These are phyloP conservation scores for Argyrosomus japonicus DNA, from an alignment of 2,113 vertebrate genomes.

Conservation along the genomic window DNA sequence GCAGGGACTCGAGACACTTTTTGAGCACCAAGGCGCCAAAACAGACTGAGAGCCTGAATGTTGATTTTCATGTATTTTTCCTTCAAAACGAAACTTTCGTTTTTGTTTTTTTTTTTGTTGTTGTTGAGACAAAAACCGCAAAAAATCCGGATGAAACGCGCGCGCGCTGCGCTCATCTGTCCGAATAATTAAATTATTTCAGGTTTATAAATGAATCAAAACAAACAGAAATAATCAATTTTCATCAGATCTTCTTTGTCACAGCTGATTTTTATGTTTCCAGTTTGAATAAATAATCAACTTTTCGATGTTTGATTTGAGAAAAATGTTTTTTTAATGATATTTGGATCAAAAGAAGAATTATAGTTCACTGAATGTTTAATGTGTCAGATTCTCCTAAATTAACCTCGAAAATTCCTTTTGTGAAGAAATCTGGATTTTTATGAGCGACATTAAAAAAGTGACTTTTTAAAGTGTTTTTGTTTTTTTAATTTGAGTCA, in stretches of 20 bases:
- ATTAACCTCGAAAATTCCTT: background rate
- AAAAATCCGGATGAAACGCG: background rate
- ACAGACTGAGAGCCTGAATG: conserved; percentile 15
- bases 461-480: background rate
- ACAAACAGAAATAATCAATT: background rate
- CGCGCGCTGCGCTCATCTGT: background rate
- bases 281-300: conserved; percentile 45
- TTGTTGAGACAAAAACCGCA: conserved; percentile 31
- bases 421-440: background rate
- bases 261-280: conserved; percentile 35
- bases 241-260: conserved; percentile 16
- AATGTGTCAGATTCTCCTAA: background rate
- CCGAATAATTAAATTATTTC: conserved; percentile 39
- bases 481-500: background rate
- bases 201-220: conserved; percentile 12
- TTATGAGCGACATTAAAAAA: background rate
- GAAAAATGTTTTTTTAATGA: background rate
- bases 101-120: conserved; percentile 34
- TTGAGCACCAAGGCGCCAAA: conserved; percentile 23
- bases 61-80: background rate
- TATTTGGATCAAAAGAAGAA: too few relatives aligned
- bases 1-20: conserved; percentile 30
- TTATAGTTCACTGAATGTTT: too few relatives aligned
- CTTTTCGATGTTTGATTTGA: conserved; percentile 9
- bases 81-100: conserved; percentile 15